Conservation (phyloP, 2,113 vertebrate species). For the Ptilorrhoa leucosticta region DNA sequence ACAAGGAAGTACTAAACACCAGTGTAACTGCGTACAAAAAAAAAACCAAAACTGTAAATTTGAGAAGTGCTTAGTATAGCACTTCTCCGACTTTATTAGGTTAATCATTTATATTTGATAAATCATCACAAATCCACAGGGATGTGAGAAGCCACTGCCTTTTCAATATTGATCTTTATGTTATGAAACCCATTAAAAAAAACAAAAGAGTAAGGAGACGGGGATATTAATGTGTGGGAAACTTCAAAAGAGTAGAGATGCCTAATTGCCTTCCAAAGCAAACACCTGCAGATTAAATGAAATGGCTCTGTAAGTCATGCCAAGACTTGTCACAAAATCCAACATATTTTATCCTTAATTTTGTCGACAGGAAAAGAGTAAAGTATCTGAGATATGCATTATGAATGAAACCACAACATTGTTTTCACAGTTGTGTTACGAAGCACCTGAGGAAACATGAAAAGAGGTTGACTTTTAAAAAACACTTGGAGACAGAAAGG, state of each 20-base stretch:
- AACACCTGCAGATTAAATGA: neutral
- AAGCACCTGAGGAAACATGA: neutral
- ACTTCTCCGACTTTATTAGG: neutral
- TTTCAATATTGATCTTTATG: neutral
- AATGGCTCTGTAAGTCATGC: neutral
- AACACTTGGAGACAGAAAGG: neutral
- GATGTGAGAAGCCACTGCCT: neutral
- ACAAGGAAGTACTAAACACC: neutral
- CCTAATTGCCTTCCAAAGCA: conserved; percentile 1
- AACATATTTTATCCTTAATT: neutral
- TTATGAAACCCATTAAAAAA: neutral
- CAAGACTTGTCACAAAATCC: neutral
- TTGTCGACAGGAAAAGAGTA: neutral
- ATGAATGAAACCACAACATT: neutral
- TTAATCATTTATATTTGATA: neutral
- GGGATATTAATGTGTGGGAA: neutral
- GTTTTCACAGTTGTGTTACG: neutral
- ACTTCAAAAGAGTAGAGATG: neutral
- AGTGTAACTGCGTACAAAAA: neutral
- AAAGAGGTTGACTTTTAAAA: neutral
- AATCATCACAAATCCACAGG: neutral
- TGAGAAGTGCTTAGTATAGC: neutral
- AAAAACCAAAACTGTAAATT: neutral
- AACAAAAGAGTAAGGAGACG: neutral
- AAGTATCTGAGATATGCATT: neutral